Conservation (phyloP, 2,113 vertebrate species). For the Phyllostomus discolor region DNA sequence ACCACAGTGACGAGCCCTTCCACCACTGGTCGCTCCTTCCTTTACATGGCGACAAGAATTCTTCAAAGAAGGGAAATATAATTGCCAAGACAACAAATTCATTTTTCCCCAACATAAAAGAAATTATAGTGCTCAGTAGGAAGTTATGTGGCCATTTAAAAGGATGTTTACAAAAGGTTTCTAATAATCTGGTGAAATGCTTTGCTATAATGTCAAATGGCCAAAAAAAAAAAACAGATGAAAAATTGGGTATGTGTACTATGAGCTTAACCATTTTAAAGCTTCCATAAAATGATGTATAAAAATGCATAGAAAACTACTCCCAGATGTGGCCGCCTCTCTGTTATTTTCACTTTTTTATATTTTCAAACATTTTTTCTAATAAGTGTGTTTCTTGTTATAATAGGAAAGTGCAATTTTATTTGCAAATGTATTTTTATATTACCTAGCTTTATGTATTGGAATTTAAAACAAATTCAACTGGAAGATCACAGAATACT, state of each 20-base stretch:
- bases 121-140: background rate
- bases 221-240: conserved; percentile 8
- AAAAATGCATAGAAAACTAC: background rate
- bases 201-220: background rate
- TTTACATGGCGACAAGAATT: background rate
- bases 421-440: conserved; percentile 25
- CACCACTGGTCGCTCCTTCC: background rate
- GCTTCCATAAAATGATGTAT: background rate
- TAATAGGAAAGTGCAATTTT: background rate
- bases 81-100: background rate
- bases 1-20: fast-evolving
- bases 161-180: conserved; percentile 6
- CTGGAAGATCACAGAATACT: background rate
- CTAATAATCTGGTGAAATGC: conserved; percentile 11
- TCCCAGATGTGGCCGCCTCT: background rate
- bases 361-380: conserved; percentile 15
- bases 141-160: background rate
- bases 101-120: background rate
- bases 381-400: background rate
- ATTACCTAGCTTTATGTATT: background rate
- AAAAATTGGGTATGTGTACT: background rate
- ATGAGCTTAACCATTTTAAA: conserved; percentile 5
- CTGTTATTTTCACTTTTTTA: conserved; percentile 25
- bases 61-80: background rate
- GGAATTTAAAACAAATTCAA: conserved; percentile 41